These are phyloP conservation scores for Agelas oroides DNA, from an alignment of 37 sponge, comb jelly and placozoan genomes.

Conservation along the genomic window DNA sequence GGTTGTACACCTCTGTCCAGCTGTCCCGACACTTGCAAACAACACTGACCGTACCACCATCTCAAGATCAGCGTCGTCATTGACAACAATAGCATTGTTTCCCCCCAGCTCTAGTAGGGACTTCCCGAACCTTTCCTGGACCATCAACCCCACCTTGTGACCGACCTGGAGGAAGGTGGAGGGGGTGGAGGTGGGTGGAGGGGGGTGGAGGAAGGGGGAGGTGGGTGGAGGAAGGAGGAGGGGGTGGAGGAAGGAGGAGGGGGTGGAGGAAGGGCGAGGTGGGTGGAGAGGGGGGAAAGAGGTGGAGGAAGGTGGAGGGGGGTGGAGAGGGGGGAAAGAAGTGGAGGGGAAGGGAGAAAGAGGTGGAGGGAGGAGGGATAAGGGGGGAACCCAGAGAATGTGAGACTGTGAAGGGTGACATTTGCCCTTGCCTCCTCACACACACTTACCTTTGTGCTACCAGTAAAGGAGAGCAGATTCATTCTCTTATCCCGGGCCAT, in stretches of 20 bases:
- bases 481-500: slow-evolving; percentile 89
- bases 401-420: too few relatives aligned
- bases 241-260: not conserved
- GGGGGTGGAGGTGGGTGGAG: not conserved
- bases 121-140: slow-evolving; percentile 94
- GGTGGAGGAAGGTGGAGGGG: too few relatives aligned
- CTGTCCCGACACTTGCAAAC: slow-evolving; percentile 98
- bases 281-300: not conserved
- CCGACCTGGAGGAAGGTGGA: slow-evolving; percentile 69
- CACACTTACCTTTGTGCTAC: slow-evolving; percentile 90
- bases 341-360: too few relatives aligned
- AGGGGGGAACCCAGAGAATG: too few relatives aligned
- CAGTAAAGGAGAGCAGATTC: slow-evolving; percentile 96
- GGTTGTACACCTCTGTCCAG: slow-evolving; percentile 99
- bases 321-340: not conserved
- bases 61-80: slow-evolving; percentile 93
- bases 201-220: not conserved
- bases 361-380: too few relatives aligned
- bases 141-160: slow-evolving; percentile 77
- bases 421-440: too few relatives aligned
- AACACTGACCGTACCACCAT: slow-evolving; percentile 92
- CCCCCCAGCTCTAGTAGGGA: slow-evolving; percentile 96
- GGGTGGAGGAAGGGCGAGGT: not conserved
- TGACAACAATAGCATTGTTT: slow-evolving; percentile 96
- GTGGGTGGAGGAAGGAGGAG: too few relatives aligned